Conservation (phyloP, 2,888 invertebrate species). For the Palloptera scutellata region DNA sequence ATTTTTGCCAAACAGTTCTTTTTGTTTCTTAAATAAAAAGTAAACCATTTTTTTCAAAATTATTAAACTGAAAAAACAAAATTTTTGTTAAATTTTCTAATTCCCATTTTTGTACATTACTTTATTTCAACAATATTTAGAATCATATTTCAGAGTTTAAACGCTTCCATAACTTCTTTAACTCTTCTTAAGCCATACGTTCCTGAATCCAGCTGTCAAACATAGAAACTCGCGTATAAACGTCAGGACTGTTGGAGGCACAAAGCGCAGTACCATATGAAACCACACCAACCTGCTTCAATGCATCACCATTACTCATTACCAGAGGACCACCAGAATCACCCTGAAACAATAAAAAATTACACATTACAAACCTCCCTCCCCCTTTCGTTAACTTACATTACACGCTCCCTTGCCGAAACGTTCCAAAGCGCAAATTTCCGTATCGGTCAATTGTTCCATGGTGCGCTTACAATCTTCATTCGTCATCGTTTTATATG, state of each 20-base stretch:
- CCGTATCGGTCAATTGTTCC: conserved; percentile 57
- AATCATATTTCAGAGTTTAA: no score
- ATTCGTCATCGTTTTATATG: conserved; percentile 57
- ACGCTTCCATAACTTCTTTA: no score
- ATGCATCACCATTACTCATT: conserved; percentile 50
- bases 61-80: no score
- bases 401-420: conserved; percentile 62
- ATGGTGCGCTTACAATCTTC: conserved; percentile 52
- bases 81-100: no score
- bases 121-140: no score
- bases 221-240: conserved; percentile 61
- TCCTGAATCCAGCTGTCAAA: conserved; percentile 60
- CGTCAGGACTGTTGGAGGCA: conserved; percentile 59
- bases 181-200: conserved; percentile 39
- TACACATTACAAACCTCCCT: neutral
- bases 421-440: conserved; percentile 60
- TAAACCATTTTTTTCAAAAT: no score
- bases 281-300: conserved; percentile 60
- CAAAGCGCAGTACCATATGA: conserved; percentile 63
- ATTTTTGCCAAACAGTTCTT: no score
- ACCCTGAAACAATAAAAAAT: conserved; percentile 46
- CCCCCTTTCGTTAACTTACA: conserved; percentile 45
- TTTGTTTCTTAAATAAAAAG: no score
- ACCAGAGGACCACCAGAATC: conserved; percentile 64
- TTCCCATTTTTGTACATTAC: no score